phyloP scores from a whole-genome alignment of 2,888 invertebrate species.

The Augochlorella aurata region DNA sequence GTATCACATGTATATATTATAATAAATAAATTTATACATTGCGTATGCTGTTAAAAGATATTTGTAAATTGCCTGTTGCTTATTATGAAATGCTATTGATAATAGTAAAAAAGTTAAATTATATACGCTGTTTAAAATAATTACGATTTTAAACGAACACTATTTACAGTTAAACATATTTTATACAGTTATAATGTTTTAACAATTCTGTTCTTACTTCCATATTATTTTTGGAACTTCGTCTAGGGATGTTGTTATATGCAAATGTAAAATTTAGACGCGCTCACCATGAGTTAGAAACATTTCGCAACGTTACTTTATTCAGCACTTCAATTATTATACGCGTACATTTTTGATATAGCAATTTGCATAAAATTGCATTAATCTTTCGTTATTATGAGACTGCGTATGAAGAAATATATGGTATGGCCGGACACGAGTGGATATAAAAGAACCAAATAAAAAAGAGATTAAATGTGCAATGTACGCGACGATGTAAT shows the following conservation, averaged over 20 bases:
- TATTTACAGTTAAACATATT: not conserved
- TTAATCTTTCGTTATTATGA: not conserved
- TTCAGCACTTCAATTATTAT: not conserved
- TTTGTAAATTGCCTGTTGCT: not conserved
- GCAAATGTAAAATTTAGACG: not conserved
- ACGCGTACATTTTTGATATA: not conserved
- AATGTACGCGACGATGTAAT: not conserved
- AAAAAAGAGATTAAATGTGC: constrained; percentile 9
- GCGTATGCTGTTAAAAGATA: too few species aligned
- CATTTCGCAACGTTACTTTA: not conserved
- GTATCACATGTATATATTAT: not conserved
- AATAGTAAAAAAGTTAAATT: not conserved
- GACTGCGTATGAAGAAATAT: not conserved
- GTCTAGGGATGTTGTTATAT: not conserved
- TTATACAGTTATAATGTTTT: not conserved
- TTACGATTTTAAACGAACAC: not conserved
- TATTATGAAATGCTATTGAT: not conserved
- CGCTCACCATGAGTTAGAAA: not conserved
- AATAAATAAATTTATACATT: not conserved
- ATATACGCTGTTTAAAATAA: not conserved
- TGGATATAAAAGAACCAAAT: not conserved
- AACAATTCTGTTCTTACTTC: not conserved
- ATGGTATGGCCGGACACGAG: not conserved
- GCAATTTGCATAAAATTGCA: not conserved
- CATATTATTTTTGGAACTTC: not conserved